Evolutionary conservation across 2,888 invertebrate species (phyloP).

Genomic region (Parelbella ahira): DNA sequence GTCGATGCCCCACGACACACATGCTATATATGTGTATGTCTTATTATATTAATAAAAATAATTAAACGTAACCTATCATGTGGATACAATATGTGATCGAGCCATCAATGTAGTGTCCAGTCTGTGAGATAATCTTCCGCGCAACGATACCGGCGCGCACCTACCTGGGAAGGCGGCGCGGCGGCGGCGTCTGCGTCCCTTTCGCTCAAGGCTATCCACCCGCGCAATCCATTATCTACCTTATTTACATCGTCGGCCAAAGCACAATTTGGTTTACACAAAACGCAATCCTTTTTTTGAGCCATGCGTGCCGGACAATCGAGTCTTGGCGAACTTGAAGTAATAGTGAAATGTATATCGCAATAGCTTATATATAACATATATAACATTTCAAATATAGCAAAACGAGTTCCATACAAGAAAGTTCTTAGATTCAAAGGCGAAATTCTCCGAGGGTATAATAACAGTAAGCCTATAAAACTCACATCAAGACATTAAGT

Average conservation of each 20-base stretch:
- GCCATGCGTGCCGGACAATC: conserved; percentile 46
- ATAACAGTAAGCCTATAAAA: conserved; percentile 12
- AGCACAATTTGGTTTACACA: conserved; percentile 31
- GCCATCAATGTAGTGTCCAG: conserved; percentile 26
- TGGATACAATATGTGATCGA: no score
- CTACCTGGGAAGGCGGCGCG: conserved; percentile 64
- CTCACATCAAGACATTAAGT: no score
- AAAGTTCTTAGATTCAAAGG: no score
- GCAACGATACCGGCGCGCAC: conserved; percentile 42
- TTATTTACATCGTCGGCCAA: conserved; percentile 29
- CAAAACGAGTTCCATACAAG: no score
- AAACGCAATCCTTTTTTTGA: conserved; percentile 36
- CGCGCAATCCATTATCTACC: conserved; percentile 41
- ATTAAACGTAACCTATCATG: no score
- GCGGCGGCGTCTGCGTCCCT: conserved; percentile 58
- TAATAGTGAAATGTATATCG: conserved; percentile 26
- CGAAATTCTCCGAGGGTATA: conserved; percentile 8
- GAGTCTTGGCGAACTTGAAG: conserved; percentile 39
- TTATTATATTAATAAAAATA: no score
- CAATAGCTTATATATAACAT: conserved; percentile 4
- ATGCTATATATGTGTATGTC: no score
- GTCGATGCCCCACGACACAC: no score
- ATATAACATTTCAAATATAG: not conserved
- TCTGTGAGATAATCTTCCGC: conserved; percentile 39
- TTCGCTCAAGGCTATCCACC: conserved; percentile 64